Conservation (phyloP, 2,113 vertebrate species). For the Sinocyclocheilus anophthalmus region DNA sequence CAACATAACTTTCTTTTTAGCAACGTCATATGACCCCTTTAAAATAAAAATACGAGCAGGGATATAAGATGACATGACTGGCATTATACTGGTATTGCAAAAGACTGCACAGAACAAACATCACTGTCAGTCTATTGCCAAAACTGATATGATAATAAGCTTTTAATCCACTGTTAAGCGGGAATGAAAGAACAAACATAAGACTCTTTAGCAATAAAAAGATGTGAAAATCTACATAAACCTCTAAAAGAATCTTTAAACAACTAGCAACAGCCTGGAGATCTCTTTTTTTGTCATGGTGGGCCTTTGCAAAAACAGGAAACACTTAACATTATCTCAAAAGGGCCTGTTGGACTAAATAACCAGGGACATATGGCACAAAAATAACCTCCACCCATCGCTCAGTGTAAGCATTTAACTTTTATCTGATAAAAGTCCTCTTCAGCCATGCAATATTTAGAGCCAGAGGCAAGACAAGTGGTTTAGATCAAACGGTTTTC, state of each 20-base stretch:
- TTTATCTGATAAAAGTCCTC: constrained; percentile 53
- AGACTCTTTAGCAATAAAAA: neutral
- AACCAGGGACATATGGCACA: constrained; percentile 44
- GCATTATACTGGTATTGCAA: neutral
- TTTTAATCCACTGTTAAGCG: neutral
- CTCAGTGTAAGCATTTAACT: constrained; percentile 47
- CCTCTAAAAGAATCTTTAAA: constrained; percentile 18
- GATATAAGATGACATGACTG: neutral
- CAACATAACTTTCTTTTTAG: no score
- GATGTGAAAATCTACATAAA: neutral
- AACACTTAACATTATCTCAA: constrained; percentile 52
- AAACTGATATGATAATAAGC: neutral
- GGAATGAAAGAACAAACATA: neutral
- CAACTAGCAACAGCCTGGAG: constrained; percentile 41
- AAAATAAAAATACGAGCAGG: neutral
- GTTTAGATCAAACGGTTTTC: constrained; percentile 19
- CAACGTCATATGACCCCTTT: no score
- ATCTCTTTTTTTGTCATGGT: constrained; percentile 28
- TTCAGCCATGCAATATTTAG: constrained; percentile 27
- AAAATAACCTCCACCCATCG: constrained; percentile 50
- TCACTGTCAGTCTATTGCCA: neutral
- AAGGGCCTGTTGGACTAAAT: constrained; percentile 36
- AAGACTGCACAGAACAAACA: neutral
- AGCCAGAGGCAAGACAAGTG: constrained; percentile 3
- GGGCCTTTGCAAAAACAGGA: constrained; percentile 50